Evolutionary conservation across 1,140 invertebrate genomes (phyloP).

Genomic region (Pseudomyrmex concolor): DNA sequence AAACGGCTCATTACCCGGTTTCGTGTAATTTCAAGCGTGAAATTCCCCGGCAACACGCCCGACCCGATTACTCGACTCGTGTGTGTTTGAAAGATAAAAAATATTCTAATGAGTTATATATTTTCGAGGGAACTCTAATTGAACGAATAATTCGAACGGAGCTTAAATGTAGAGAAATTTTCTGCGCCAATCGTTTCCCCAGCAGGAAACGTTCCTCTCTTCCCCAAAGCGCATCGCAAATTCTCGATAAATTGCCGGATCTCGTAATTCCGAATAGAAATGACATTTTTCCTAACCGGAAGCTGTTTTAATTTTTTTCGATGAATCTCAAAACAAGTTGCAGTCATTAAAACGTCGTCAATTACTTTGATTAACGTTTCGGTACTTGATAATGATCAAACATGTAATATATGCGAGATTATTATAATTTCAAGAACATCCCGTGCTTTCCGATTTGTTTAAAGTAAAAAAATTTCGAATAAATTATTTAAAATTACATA

Average conservation of each 20-base stretch:
- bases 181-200: background rate
- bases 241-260: background rate
- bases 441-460: background rate
- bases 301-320: background rate
- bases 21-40: constrained; percentile 38
- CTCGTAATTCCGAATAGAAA: constrained; percentile 6
- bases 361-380: background rate
- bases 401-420: too few relatives aligned
- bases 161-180: constrained; percentile 16
- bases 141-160: constrained; percentile 26
- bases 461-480: constrained; percentile 23
- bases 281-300: background rate
- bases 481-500: constrained; percentile 1
- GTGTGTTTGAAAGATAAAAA: background rate
- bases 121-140: constrained; percentile 16
- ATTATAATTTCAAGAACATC: background rate
- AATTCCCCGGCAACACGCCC: constrained; percentile 16
- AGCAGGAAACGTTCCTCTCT: background rate
- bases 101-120: constrained; percentile 31
- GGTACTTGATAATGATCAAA: too few relatives aligned
- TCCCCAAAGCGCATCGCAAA: background rate
- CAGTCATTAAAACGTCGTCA: background rate
- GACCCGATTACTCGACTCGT: constrained; percentile 14
- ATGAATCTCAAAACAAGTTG: constrained; percentile 1
- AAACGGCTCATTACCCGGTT: constrained; percentile 38